Evolutionary conservation across 1,140 invertebrate species (phyloP).

Genomic region (Steinernema feltiae): DNA sequence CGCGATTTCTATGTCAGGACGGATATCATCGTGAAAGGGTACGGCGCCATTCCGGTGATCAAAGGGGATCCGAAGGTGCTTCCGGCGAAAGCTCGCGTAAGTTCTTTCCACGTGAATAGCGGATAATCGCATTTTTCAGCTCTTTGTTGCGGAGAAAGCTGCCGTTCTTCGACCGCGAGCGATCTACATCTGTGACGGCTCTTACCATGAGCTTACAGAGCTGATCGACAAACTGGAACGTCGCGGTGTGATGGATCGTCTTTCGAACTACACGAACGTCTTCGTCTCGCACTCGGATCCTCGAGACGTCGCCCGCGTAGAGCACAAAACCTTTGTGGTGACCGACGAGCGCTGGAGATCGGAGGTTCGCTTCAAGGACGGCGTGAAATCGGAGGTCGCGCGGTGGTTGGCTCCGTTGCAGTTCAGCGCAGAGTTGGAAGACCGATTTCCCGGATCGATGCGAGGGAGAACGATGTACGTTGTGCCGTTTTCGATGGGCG

Average conservation of each 20-base stretch:
- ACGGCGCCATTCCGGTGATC: constrained; percentile 29
- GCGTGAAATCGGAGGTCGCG: no score
- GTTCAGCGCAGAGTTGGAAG: constrained; percentile 73
- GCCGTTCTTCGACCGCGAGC: constrained; percentile 39
- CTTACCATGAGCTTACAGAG: constrained; percentile 40
- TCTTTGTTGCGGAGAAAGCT: constrained; percentile 35
- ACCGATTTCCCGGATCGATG: constrained; percentile 88
- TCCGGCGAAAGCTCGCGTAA: constrained; percentile 23
- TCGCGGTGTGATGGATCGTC: constrained; percentile 30
- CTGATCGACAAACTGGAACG: constrained; percentile 38
- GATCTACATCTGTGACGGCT: constrained; percentile 54
- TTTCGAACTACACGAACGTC: constrained; percentile 56
- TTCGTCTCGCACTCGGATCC: constrained; percentile 89
- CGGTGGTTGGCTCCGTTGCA: constrained; percentile 78
- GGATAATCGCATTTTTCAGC: constrained; percentile 14
- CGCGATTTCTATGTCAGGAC: neutral
- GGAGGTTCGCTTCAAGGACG: no score
- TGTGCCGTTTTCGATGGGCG: constrained; percentile 96
- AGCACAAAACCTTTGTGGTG: no score
- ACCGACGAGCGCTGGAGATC: no score
- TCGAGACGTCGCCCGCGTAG: constrained; percentile 59
- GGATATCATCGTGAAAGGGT: neutral
- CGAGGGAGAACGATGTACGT: constrained; percentile 92
- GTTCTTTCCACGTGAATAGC: neutral
- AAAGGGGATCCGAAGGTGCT: constrained; percentile 34